Evolutionary conservation across 2,888 invertebrate species (phyloP).

Genomic region (Aricia artaxerxes): DNA sequence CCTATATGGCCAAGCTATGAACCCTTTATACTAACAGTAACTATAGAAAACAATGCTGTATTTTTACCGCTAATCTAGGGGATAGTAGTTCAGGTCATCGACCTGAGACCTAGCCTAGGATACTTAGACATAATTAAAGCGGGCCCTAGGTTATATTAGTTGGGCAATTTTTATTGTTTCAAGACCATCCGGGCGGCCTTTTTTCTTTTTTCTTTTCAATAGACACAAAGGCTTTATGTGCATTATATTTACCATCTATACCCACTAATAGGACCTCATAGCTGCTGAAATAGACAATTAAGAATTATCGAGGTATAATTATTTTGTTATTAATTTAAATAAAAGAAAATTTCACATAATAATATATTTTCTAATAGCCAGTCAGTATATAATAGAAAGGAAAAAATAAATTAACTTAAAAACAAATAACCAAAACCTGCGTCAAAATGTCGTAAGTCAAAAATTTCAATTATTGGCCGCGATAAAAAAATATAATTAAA

Average conservation of each 20-base stretch:
- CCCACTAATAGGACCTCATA: background rate
- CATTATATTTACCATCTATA: background rate
- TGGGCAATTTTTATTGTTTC: constrained; percentile 24
- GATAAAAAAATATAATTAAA: constrained; percentile 33
- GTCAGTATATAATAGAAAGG: background rate
- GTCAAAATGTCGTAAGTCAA: constrained; percentile 28
- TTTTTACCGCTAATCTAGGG: constrained; percentile 69
- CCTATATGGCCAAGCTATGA: constrained; percentile 57
- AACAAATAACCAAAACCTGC: background rate
- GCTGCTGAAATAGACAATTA: background rate
- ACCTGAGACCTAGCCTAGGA: constrained; percentile 32
- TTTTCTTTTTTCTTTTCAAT: background rate
- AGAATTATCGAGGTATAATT: no score
- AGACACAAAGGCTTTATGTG: constrained; percentile 18
- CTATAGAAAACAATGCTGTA: constrained; percentile 63
- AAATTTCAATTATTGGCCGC: constrained; percentile 26
- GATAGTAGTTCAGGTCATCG: constrained; percentile 52
- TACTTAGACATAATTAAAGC: constrained; percentile 30
- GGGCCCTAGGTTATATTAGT: constrained; percentile 20
- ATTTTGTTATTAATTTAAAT: no score
- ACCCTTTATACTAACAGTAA: constrained; percentile 67
- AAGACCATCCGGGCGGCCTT: constrained; percentile 12
- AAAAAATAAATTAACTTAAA: background rate
- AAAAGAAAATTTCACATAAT: background rate
- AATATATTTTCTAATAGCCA: background rate